Conservation (phyloP, 2,113 vertebrate species). For the Struthio camelus region DNA sequence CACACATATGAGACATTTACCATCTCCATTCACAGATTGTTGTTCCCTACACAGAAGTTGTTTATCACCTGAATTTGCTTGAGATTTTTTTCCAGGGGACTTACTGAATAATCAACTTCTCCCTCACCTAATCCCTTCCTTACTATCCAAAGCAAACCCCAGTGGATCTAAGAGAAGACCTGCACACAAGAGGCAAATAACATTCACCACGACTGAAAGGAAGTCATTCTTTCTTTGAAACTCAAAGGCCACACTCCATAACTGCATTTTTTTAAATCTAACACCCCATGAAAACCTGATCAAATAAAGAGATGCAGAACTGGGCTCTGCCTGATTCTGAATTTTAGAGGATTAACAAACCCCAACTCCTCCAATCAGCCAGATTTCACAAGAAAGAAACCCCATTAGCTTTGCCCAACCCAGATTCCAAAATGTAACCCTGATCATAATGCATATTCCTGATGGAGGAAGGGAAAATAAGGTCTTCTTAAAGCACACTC, state of each 20-base stretch:
- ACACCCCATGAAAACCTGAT: background rate
- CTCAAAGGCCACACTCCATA: background rate
- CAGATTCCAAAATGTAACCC: constrained; percentile 6
- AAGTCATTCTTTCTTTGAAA: constrained; percentile 39
- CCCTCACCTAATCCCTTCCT: constrained; percentile 38
- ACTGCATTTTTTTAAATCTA: constrained; percentile 23
- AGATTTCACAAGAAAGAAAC: background rate
- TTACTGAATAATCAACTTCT: constrained; percentile 53
- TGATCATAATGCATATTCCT: constrained; percentile 42
- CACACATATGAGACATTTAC: constrained; percentile 3
- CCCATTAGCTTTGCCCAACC: background rate
- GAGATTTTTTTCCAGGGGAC: constrained; percentile 45
- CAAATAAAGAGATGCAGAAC: background rate
- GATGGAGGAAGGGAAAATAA: background rate
- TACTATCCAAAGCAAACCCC: constrained; percentile 20
- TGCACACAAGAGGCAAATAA: constrained; percentile 35
- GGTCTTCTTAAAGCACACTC: background rate
- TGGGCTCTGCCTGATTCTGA: background rate
- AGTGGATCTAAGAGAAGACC: background rate
- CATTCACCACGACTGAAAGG: background rate
- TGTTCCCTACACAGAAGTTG: constrained; percentile 50
- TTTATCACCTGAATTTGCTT: constrained; percentile 58
- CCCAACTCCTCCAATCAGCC: background rate
- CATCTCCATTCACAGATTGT: background rate
- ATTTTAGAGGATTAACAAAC: constrained; percentile 35